phyloP scores from a whole-genome alignment of 1,140 invertebrate genomes.

The Apocrypta bakeri region DNA sequence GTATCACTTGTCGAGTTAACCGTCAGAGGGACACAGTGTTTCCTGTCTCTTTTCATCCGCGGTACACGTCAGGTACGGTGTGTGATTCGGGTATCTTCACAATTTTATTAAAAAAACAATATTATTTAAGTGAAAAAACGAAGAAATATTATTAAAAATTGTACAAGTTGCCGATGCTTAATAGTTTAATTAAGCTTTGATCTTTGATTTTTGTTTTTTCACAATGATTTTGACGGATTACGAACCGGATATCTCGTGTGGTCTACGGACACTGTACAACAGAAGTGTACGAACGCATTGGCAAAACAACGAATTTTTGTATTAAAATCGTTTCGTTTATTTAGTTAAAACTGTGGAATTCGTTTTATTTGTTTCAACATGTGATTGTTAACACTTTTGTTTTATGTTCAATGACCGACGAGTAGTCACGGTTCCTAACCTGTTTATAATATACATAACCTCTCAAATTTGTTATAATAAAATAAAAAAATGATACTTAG shows the following conservation, averaged over 20 bases:
- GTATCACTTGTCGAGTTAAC: background rate
- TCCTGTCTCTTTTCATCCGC: slow-evolving; percentile 60
- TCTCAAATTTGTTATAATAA: background rate
- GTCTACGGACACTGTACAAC: background rate
- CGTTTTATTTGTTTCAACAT: background rate
- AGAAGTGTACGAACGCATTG: background rate
- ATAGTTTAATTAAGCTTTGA: slow-evolving; percentile 10
- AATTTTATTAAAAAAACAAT: slow-evolving; percentile 48
- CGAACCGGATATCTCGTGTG: slow-evolving; percentile 34
- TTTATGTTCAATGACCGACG: background rate
- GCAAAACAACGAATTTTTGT: background rate
- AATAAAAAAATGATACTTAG: slow-evolving; percentile 35
- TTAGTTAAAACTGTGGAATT: background rate
- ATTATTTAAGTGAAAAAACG: slow-evolving; percentile 41
- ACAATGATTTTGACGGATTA: slow-evolving; percentile 44
- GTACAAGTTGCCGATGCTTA: background rate
- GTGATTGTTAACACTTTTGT: background rate
- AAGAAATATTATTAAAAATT: slow-evolving; percentile 48
- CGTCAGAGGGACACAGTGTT: slow-evolving; percentile 49
- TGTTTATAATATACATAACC: slow-evolving; percentile 34
- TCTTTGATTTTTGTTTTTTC: slow-evolving; percentile 2
- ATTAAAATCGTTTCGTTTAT: background rate
- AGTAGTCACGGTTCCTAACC: slow-evolving; percentile 20
- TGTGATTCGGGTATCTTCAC: slow-evolving; percentile 5
- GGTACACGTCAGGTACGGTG: slow-evolving; percentile 59